Percentiles rank a stretch among this genome's conserved stretches.
phyloP scores from a whole-genome alignment of 2,797 vertebrate genomes.

The Cyprinodon diabolis region DNA sequence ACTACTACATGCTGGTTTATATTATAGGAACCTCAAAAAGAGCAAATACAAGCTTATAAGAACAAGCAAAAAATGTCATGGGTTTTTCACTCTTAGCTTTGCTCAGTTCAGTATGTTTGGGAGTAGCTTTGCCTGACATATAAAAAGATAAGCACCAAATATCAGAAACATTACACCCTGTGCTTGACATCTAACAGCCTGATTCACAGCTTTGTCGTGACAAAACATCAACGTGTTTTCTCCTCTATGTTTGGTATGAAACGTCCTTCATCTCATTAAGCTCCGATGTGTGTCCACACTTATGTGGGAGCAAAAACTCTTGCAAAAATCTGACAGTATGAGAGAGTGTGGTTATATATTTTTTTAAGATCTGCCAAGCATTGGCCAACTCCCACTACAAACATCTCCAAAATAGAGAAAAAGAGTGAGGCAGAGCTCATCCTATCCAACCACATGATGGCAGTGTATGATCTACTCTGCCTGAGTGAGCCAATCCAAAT shows the following conservation, averaged over 20 bases:
- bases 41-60: no score
- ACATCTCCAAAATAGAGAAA: conserved; percentile 11
- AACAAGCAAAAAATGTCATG: not conserved
- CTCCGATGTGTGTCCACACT: conserved; percentile 3
- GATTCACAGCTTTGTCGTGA: conserved; percentile 18
- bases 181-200: conserved; percentile 15
- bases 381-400: conserved; percentile 38
- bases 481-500: not conserved
- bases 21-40: no score
- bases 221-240: conserved; percentile 7
- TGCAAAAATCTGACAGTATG: conserved; percentile 2
- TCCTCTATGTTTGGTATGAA: not conserved
- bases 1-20: no score
- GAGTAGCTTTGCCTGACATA: not conserved
- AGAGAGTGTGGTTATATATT: conserved; percentile 3
- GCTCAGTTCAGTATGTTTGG: not conserved
- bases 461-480: conserved; percentile 58
- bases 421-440: not conserved
- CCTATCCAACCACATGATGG: conserved; percentile 66
- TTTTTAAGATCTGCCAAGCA: conserved; percentile 31
- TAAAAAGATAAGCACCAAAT: conserved; percentile 34
- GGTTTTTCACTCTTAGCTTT: conserved; percentile 3
- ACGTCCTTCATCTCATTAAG: conserved; percentile 5
- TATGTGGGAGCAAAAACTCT: not conserved
- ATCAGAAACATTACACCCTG: conserved; percentile 37